Base-by-base conservation (phyloP, 35 echinoderm and acorn worm species). In the Lytechinus variegatus region DNA sequence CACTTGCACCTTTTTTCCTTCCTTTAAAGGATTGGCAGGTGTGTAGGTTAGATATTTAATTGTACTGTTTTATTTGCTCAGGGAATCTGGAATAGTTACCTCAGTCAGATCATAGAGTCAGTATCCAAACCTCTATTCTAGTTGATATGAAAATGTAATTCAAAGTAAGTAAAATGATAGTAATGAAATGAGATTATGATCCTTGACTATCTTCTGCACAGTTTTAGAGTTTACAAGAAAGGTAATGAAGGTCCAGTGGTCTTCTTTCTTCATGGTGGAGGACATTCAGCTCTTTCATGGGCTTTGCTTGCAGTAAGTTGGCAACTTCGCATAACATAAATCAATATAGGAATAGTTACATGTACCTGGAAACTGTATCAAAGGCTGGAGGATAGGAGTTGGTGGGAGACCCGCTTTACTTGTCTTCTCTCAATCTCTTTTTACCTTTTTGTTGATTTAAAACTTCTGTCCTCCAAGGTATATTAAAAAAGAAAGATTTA, bases 231-330 rank as follows among this genome's bases (percentile, higher is more conserved):
- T 52, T 99, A 99, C 53, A 95, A 95, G 55, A 94, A 94, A 95
- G 98, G 98, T 54, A 95, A 29, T 54, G 98, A 98, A 58, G 98
- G 98, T 27, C 98, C 98, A 28, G 96, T 99, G 28, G 54, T 98
- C 1, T 60, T 98, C 24, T 91, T 98, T 52, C 95, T 99, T n/a
- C 98, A 99, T 94, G 98, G 98, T n/a, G 98, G 98, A 13, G 98
- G 98, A 14, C 95, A 96, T 79, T 99, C 98, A 55, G 96, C 94
- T n/a, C 89, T 99, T 10, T 97, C 97, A 1, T 99, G 98, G 98
- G 96, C 98, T 92, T 92, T 99, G 9, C 86, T 99, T 2, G 91
- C 96, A 71, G 98, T 99, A 95, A 97, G 98, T 99, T 91, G 33
- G 33, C 33, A 44, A 44, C 33, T 44, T 44, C 1, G 33, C 33